phyloP scores from a whole-genome alignment of 1,140 invertebrate genomes.

The Drosophila kepulauana region DNA sequence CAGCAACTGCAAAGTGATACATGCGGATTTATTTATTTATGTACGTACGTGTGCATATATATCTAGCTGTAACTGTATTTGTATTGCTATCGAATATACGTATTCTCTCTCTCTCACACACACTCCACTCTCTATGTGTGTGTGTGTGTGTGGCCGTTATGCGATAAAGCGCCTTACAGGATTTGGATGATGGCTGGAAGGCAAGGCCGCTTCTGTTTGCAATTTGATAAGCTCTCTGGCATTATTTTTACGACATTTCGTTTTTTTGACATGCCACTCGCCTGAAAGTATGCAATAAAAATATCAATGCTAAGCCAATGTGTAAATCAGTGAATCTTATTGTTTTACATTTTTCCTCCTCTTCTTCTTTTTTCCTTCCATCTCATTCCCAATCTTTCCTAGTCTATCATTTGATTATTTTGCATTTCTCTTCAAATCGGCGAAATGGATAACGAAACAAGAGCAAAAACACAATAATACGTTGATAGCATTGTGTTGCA shows the following conservation, averaged over 20 bases:
- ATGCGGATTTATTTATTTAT: conserved; percentile 78
- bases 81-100: background rate
- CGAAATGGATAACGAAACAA: conserved; percentile 1
- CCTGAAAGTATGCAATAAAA: conserved; percentile 78
- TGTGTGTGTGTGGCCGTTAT: conserved; percentile 64
- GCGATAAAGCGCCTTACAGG: conserved; percentile 81
- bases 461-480: background rate
- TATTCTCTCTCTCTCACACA: background rate
- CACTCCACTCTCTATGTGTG: conserved; percentile 10
- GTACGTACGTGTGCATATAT: conserved; percentile 33
- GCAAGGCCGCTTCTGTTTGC: conserved; percentile 73
- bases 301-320: conserved; percentile 77
- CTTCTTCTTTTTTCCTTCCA: background rate
- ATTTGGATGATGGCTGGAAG: conserved; percentile 68
- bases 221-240: conserved; percentile 81
- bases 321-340: conserved; percentile 81
- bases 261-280: conserved; percentile 44
- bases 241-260: conserved; percentile 78
- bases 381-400: background rate
- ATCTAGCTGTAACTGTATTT: conserved; percentile 21
- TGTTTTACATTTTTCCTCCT: conserved; percentile 65
- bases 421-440: conserved; percentile 21
- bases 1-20: conserved; percentile 67
- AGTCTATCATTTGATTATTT: conserved; percentile 45
- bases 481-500: conserved; percentile 6